These are phyloP conservation scores for Tetragonula clypearis DNA, from an alignment of 1,140 invertebrate genomes.

Conservation along the genomic window DNA sequence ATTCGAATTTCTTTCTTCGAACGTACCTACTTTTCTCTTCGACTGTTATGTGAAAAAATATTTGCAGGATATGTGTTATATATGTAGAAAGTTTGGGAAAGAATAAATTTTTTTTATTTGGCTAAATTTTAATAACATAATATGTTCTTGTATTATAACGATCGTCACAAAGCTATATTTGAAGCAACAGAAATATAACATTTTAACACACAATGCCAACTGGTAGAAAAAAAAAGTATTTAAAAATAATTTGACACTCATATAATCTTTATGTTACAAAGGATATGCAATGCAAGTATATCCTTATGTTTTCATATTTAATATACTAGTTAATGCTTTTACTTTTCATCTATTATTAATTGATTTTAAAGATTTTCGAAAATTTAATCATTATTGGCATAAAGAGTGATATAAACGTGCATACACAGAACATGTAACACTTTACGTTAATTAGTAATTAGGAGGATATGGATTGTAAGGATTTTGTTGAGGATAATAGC, in stretches of 20 bases:
- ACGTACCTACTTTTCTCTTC: too few relatives aligned
- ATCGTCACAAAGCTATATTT: slow-evolving; percentile 41
- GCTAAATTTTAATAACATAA: slow-evolving; percentile 66
- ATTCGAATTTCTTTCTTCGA: too few relatives aligned
- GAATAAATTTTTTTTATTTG: too few relatives aligned
- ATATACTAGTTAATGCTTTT: neutral
- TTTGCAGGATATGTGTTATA: neutral
- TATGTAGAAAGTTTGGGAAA: neutral
- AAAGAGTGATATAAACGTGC: slow-evolving; percentile 20
- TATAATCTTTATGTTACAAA: neutral
- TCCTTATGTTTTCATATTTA: neutral
- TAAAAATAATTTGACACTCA: slow-evolving; percentile 12
- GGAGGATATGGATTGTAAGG: slow-evolving; percentile 61
- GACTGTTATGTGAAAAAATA: neutral
- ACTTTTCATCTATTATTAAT: neutral
- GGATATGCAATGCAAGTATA: slow-evolving; percentile 11
- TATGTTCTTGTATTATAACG: slow-evolving; percentile 40
- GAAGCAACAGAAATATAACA: slow-evolving; percentile 42
- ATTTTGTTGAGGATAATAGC: slow-evolving; percentile 61
- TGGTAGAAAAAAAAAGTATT: slow-evolving; percentile 10
- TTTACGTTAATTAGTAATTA: slow-evolving; percentile 55
- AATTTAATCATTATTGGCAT: neutral
- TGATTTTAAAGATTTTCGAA: neutral
- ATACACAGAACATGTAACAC: slow-evolving; percentile 12
- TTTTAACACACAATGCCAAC: slow-evolving; percentile 26